Conservation (phyloP, 2,888 invertebrate species). For the Nycteola revayana region DNA sequence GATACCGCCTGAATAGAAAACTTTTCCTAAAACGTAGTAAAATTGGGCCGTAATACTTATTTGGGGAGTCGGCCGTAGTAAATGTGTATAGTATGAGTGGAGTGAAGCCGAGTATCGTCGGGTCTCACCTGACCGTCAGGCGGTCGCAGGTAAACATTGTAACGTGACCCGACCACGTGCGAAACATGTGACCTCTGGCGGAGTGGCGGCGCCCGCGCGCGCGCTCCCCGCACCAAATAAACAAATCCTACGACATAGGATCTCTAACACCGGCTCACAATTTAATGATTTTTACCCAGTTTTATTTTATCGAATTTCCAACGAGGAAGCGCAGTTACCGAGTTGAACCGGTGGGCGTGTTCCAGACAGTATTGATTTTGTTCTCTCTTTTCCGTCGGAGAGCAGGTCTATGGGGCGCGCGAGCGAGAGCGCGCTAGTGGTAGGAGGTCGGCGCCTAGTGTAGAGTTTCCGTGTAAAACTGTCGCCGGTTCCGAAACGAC, state of each 20-base stretch:
- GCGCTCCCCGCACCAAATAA: conserved; percentile 15
- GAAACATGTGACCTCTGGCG: conserved; percentile 55
- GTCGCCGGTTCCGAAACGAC: conserved; percentile 50
- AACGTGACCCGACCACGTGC: conserved; percentile 76
- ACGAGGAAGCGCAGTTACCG: conserved; percentile 78
- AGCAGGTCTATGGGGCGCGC: conserved; percentile 40
- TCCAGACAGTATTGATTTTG: conserved; percentile 81
- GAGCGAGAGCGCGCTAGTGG: conserved; percentile 55
- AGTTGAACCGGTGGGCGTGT: conserved; percentile 74
- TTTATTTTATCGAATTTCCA: conserved; percentile 80
- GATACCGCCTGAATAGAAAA: conserved; percentile 22
- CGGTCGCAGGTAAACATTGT: conserved; percentile 78
- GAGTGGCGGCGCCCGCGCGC: conserved; percentile 6
- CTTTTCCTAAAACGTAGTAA: conserved; percentile 24
- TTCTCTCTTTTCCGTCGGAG: conserved; percentile 58
- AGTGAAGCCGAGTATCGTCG: conserved; percentile 40
- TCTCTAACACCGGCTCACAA: conserved; percentile 53
- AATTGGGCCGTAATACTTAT: conserved; percentile 30
- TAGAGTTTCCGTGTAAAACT: conserved; percentile 75
- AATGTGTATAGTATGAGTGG: conserved; percentile 39
- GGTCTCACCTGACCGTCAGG: conserved; percentile 72
- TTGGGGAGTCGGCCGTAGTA: conserved; percentile 34
- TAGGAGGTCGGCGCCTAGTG: conserved; percentile 67
- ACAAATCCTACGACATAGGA: conserved; percentile 24
- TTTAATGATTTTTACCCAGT: conserved; percentile 75